Percentiles rank a stretch among this genome's conserved stretches.
These are phyloP conservation scores for Amphiprion percula DNA, from an alignment of 2,113 vertebrate genomes.

Conservation along the genomic window DNA sequence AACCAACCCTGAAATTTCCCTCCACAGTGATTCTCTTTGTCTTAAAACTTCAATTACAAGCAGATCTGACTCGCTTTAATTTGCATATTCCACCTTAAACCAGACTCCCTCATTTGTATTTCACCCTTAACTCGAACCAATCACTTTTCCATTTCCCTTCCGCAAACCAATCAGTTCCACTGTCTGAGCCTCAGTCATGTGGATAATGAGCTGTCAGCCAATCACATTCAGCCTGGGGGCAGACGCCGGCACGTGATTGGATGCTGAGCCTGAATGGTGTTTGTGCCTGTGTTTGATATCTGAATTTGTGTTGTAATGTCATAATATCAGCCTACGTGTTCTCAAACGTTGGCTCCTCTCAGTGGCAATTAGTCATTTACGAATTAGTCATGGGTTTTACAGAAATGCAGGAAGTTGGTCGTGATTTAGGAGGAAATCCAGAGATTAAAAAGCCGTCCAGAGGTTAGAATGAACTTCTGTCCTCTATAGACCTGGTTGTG, in stretches of 20 bases:
- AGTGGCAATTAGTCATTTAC: not conserved
- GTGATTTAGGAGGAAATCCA: too few species aligned
- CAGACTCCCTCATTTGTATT: slow-evolving; percentile 48
- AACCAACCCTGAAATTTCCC: not conserved
- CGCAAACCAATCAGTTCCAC: slow-evolving; percentile 66
- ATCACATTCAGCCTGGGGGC: slow-evolving; percentile 37
- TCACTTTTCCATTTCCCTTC: slow-evolving; percentile 40
- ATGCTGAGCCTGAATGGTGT: not conserved
- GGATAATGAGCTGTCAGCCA: slow-evolving; percentile 65
- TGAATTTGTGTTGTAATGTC: not conserved
- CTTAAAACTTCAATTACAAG: not conserved
- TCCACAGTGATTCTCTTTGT: not conserved
- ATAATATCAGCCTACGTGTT: not conserved
- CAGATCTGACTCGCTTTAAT: not conserved
- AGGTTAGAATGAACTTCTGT: too few species aligned
- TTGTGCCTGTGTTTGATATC: not conserved
- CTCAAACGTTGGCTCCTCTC: not conserved
- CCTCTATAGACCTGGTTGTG: too few species aligned
- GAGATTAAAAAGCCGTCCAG: too few species aligned
- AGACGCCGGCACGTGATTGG: slow-evolving; percentile 24
- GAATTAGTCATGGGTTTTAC: too few species aligned
- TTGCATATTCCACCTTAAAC: slow-evolving; percentile 34
- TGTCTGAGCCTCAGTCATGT: slow-evolving; percentile 37
- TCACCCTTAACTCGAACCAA: slow-evolving; percentile 39
- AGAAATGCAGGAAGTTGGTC: too few species aligned